phyloP scores from a whole-genome alignment of 2,888 invertebrate genomes.

The Clostera curtula region DNA sequence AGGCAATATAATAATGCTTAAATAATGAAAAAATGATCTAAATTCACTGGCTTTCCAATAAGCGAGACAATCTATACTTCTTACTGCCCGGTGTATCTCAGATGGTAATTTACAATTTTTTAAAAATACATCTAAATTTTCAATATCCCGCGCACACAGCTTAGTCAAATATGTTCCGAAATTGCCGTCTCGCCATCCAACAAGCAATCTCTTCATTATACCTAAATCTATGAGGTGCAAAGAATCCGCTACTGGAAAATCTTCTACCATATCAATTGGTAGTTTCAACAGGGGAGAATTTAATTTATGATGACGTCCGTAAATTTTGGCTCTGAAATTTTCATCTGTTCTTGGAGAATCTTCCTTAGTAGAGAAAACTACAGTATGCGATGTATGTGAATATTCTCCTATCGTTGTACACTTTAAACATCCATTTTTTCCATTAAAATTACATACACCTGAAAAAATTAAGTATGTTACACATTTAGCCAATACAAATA shows the following conservation, averaged over 20 bases:
- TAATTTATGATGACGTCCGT: conserved; percentile 7
- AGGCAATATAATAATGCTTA: conserved; percentile 4
- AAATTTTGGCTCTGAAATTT: conserved; percentile 3
- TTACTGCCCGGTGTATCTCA: conserved; percentile 16
- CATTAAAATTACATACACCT: conserved; percentile 16
- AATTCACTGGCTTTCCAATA: conserved; percentile 21
- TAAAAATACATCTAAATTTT: conserved; percentile 10
- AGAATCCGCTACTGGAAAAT: conserved; percentile 13
- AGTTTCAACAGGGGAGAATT: conserved; percentile 4
- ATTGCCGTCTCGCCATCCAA: conserved; percentile 13
- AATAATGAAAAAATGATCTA: conserved; percentile 4
- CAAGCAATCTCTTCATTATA: conserved; percentile 13
- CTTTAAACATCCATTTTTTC: conserved; percentile 16
- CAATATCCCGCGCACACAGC: conserved; percentile 9
- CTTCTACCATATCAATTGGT: conserved; percentile 17
- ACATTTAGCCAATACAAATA: conserved; percentile 1
- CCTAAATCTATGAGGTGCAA: conserved; percentile 16
- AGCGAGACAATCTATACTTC: conserved; percentile 10
- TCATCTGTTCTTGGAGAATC: conserved; percentile 4
- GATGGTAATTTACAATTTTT: conserved; percentile 13
- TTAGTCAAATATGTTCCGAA: conserved; percentile 1
- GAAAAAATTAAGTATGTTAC: conserved; percentile 2
- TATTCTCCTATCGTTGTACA: conserved; percentile 19
- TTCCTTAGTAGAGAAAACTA: conserved; percentile 5
- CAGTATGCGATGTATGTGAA: conserved; percentile 17